Conservation (phyloP, 2,113 vertebrate species). For the Marmota flaviventris region DNA sequence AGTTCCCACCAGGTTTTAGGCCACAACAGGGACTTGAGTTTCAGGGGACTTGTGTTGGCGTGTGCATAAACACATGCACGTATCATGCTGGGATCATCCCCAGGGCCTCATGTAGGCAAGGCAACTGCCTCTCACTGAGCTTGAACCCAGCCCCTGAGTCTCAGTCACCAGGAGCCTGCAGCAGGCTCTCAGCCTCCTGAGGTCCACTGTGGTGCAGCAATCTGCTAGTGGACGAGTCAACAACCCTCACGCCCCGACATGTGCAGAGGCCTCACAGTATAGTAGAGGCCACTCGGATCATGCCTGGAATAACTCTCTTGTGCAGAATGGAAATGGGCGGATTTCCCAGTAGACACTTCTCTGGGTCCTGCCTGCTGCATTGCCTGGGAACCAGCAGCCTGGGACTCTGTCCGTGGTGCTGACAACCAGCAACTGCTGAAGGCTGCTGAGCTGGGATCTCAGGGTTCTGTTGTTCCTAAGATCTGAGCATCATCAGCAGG, state of each 20-base stretch:
- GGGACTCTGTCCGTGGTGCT: background rate
- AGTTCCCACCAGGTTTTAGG: background rate
- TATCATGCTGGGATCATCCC: too few relatives aligned
- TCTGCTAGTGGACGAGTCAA: background rate
- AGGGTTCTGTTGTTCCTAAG: background rate
- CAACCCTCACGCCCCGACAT: too few relatives aligned
- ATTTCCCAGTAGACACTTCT: background rate
- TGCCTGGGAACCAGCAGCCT: rapidly evolving
- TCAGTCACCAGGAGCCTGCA: background rate
- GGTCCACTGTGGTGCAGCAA: background rate
- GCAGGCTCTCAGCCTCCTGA: background rate
- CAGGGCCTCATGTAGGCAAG: too few relatives aligned
- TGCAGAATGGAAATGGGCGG: background rate
- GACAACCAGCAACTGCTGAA: rapidly evolving
- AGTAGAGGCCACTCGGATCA: background rate
- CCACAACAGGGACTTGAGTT: background rate
- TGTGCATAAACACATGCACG: too few relatives aligned
- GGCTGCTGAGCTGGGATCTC: background rate
- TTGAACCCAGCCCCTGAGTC: background rate
- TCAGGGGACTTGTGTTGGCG: background rate
- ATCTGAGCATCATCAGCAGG: too few relatives aligned
- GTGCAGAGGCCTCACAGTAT: background rate
- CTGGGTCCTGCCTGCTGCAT: too few relatives aligned
- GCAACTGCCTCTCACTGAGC: too few relatives aligned
- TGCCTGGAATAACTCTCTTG: background rate